Evolutionary conservation across 2,113 vertebrate genomes (phyloP).

Genomic region (Rhinopomastus cyanomelas): DNA sequence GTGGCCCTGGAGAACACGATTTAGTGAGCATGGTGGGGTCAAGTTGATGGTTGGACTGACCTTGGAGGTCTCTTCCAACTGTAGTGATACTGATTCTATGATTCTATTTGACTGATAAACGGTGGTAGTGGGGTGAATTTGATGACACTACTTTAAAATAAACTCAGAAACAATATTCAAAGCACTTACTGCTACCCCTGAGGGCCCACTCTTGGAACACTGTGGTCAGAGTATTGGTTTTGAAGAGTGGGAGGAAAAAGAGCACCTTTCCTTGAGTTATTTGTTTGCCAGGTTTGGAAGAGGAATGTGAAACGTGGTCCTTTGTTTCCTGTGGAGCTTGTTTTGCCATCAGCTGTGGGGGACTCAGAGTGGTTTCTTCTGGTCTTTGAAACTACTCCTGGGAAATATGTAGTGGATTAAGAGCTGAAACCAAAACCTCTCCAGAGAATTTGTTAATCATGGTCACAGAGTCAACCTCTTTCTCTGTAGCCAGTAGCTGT

Average conservation of each 20-base stretch:
- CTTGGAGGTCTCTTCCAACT: too few species aligned
- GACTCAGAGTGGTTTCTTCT: constrained; percentile 11
- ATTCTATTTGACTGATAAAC: not conserved
- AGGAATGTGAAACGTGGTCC: not conserved
- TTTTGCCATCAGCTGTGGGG: not conserved
- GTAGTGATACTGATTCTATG: too few species aligned
- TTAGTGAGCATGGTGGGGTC: too few species aligned
- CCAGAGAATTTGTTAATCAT: not conserved
- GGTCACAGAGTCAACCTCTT: not conserved
- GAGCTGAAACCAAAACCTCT: constrained; percentile 13
- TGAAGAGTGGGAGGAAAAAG: not conserved
- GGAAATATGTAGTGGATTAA: constrained; percentile 18
- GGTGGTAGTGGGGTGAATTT: not conserved
- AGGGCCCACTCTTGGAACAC: not conserved
- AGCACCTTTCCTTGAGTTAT: not conserved
- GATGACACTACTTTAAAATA: not conserved
- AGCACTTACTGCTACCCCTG: not conserved
- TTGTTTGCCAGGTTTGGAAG: not conserved
- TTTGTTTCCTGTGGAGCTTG: not conserved
- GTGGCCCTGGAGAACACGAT: too few species aligned
- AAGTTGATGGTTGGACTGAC: too few species aligned
- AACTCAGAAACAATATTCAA: not conserved
- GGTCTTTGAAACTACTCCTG: constrained; percentile 1
- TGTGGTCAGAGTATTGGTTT: not conserved
- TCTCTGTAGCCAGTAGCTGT: not conserved